These are phyloP conservation scores for Illadopsis cleaveri DNA, from an alignment of 2,113 vertebrate genomes.

Conservation along the genomic window DNA sequence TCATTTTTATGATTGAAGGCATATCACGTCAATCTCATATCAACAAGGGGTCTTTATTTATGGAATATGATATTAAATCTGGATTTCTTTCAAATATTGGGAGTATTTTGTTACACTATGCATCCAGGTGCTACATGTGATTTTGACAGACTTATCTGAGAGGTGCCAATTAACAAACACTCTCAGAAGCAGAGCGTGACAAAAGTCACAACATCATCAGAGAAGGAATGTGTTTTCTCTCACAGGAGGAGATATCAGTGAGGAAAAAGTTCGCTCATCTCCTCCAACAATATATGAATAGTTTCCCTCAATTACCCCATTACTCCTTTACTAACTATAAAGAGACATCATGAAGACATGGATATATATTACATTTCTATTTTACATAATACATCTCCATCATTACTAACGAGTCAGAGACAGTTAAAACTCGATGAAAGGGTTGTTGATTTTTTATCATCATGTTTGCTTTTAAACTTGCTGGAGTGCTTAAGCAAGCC, in stretches of 20 bases:
- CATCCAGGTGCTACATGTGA: constrained; percentile 34
- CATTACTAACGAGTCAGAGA: background rate
- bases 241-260: background rate
- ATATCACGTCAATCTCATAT: constrained; percentile 5
- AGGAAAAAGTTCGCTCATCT: background rate
- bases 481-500: background rate
- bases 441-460: background rate
- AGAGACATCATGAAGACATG: background rate
- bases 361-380: background rate
- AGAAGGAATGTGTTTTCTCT: constrained; percentile 29
- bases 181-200: constrained; percentile 46
- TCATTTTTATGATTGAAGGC: constrained; percentile 41
- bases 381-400: background rate
- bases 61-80: constrained; percentile 45
- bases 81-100: constrained; percentile 42
- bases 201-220: constrained; percentile 60
- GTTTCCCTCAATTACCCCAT: background rate
- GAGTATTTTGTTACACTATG: constrained; percentile 22
- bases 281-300: background rate
- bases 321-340: background rate
- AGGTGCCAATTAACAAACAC: constrained; percentile 64
- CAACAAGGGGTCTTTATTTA: constrained; percentile 34
- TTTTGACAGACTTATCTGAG: constrained; percentile 49
- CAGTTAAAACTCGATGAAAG: constrained; percentile 14
- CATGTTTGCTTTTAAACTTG: constrained; percentile 34